Conservation (phyloP, 2,888 invertebrate species). For the Dolomedes plantarius region DNA sequence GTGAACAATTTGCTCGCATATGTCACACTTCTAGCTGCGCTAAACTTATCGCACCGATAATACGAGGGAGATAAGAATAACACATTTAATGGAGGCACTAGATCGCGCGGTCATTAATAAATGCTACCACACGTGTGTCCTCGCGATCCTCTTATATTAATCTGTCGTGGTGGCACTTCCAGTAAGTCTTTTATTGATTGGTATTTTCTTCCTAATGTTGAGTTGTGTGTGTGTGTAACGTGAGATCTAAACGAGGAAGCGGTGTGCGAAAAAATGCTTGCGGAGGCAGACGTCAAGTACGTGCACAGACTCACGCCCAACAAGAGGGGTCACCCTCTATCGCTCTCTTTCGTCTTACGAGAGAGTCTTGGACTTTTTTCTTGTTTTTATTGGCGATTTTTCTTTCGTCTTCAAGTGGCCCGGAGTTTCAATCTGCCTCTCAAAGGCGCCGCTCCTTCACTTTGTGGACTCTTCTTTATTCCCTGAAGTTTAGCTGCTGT, state of each 20-base stretch:
- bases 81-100: too few species aligned
- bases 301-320: slow-evolving; percentile 62
- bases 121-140: too few species aligned
- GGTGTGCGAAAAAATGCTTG: slow-evolving; percentile 41
- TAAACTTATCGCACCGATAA: too few species aligned
- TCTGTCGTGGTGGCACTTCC: too few species aligned
- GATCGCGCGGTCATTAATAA: too few species aligned
- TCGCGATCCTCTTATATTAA: too few species aligned
- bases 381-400: too few species aligned
- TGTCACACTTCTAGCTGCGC: too few species aligned
- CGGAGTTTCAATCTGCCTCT: slow-evolving; percentile 44
- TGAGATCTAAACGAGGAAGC: slow-evolving; percentile 46
- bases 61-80: too few species aligned
- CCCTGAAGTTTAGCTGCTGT: background rate
- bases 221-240: slow-evolving; percentile 17
- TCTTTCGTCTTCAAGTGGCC: slow-evolving; percentile 15
- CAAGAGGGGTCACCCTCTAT: slow-evolving; percentile 51
- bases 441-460: slow-evolving; percentile 49
- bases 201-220: background rate
- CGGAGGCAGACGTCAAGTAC: slow-evolving; percentile 63
- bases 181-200: background rate
- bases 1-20: too few species aligned
- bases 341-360: slow-evolving; percentile 29
- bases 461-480: slow-evolving; percentile 20
- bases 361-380: too few species aligned